A percentile compares a stretch with the other conserved stretches of the same genome.
Conservation (phyloP, 92 coral and sea anemone species). For the Pocillopora meandrina region DNA sequence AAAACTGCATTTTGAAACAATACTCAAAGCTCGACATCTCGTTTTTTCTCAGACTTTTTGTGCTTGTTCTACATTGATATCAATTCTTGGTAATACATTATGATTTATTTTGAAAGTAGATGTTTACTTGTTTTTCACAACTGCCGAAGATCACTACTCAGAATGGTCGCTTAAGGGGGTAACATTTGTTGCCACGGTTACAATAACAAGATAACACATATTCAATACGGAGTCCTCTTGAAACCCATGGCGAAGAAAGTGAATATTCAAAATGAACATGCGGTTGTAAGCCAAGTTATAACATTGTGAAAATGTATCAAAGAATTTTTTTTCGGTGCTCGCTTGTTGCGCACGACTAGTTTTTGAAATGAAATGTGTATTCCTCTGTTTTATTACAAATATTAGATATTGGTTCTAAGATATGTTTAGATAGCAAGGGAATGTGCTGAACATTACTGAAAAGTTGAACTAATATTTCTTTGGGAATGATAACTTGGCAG, state of each 20-base stretch:
- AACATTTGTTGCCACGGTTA: background rate
- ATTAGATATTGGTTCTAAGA: no score
- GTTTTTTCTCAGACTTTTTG: background rate
- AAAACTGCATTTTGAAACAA: background rate
- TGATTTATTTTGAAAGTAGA: background rate
- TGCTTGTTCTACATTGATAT: background rate
- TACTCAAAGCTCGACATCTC: background rate
- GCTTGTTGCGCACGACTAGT: no score
- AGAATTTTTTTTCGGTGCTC: no score
- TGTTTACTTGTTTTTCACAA: background rate
- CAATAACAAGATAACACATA: background rate
- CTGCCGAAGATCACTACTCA: background rate
- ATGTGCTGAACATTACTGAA: no score
- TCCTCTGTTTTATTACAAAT: no score
- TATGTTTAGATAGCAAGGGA: no score
- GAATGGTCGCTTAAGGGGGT: background rate
- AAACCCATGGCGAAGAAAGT: background rate
- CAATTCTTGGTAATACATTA: background rate
- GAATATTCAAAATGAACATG: no score
- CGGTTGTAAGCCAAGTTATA: no score
- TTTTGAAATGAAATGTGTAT: no score
- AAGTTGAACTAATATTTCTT: no score
- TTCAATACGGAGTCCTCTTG: background rate
- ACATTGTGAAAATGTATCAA: no score
- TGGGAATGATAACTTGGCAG: no score